Evolutionary conservation across 2,888 invertebrate genomes (phyloP).

Genomic region (Lithophane semibrunnea): DNA sequence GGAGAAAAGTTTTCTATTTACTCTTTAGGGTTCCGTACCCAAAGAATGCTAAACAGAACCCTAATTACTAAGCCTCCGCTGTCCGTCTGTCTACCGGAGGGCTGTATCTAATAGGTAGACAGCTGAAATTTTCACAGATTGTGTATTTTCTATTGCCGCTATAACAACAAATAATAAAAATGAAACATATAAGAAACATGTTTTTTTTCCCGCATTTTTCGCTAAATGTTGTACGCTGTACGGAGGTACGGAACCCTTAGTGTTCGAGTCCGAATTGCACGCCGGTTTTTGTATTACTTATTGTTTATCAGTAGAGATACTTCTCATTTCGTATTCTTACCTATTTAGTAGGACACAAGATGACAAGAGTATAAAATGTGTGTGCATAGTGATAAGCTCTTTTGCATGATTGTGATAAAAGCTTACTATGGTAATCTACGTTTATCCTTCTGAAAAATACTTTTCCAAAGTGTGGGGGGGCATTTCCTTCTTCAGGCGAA

Average conservation of each 20-base stretch:
- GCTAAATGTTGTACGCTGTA: too few species aligned
- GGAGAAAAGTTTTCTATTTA: neutral
- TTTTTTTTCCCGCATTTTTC: too few species aligned
- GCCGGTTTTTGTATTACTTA: neutral
- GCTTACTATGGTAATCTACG: slow-evolving; percentile 40
- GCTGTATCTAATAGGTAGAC: too few species aligned
- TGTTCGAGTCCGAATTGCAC: too few species aligned
- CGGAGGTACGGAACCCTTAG: too few species aligned
- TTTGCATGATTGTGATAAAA: slow-evolving; percentile 39
- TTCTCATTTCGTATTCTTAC: slow-evolving; percentile 17
- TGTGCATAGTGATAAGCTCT: slow-evolving; percentile 25
- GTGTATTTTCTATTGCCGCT: too few species aligned
- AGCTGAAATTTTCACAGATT: too few species aligned
- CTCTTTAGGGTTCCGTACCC: neutral
- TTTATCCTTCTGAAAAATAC: slow-evolving; percentile 50
- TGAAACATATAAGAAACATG: too few species aligned
- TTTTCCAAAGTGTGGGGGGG: slow-evolving; percentile 43
- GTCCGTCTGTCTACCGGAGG: too few species aligned
- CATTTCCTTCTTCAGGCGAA: slow-evolving; percentile 59
- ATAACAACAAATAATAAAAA: too few species aligned
- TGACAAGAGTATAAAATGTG: slow-evolving; percentile 3
- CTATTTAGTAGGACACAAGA: slow-evolving; percentile 3
- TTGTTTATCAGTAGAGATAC: neutral
- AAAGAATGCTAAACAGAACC: too few species aligned
- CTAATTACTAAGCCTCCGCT: too few species aligned